A percentile compares a stretch with the other conserved stretches of the same genome.
These are phyloP conservation scores for Thereva unica DNA, from an alignment of 2,888 invertebrate species.

Conservation along the genomic window DNA sequence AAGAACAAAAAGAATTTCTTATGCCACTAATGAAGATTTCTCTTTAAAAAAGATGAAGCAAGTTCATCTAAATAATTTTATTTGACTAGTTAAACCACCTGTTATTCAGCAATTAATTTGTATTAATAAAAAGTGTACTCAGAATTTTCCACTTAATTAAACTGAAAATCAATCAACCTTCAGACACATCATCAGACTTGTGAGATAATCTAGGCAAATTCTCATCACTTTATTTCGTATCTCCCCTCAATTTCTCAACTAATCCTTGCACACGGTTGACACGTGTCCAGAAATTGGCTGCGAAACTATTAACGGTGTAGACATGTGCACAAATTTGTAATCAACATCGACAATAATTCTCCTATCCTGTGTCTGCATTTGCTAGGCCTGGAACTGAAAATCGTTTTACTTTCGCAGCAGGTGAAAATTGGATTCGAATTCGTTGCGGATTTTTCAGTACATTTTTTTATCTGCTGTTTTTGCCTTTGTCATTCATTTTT, in stretches of 20 bases:
- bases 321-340: constrained; percentile 23
- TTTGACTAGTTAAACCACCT: too few species aligned
- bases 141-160: too few species aligned
- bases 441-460: constrained; percentile 12
- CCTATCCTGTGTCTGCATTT: neutral
- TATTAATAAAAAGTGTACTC: too few species aligned
- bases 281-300: constrained; percentile 11
- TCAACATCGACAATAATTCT: constrained; percentile 33
- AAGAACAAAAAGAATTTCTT: too few species aligned
- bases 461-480: constrained; percentile 14
- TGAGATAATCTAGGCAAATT: too few species aligned
- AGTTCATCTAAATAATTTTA: too few species aligned
- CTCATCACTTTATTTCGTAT: too few species aligned
- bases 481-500: neutral
- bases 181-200: too few species aligned
- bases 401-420: constrained; percentile 40
- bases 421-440: constrained; percentile 33
- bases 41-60: too few species aligned
- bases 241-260: neutral
- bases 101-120: too few species aligned
- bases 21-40: too few species aligned
- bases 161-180: too few species aligned
- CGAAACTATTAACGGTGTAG: constrained; percentile 3
- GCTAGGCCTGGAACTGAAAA: constrained; percentile 37
- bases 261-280: constrained; percentile 4